These are phyloP conservation scores for Stenotaenia linearis DNA, from an alignment of 2,888 invertebrate species.

Conservation along the genomic window DNA sequence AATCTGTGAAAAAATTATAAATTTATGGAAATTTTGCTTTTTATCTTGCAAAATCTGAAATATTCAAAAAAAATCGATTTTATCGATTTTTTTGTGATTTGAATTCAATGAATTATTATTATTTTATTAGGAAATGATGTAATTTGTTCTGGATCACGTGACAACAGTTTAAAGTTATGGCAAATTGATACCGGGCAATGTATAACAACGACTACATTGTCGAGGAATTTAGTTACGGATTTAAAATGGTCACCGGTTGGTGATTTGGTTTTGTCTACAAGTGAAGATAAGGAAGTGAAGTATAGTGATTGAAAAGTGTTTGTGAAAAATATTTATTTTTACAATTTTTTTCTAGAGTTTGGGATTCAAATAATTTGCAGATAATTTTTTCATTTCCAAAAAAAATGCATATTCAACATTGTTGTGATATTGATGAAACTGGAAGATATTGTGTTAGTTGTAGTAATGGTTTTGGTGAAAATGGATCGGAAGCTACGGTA, in stretches of 20 bases:
- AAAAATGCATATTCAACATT: background rate
- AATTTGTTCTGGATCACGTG: background rate
- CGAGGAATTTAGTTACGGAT: background rate
- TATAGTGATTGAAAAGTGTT: background rate
- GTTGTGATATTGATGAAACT: background rate
- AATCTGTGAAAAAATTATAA: no score
- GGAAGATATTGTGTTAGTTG: background rate
- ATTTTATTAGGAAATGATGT: background rate
- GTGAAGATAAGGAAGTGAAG: slow-evolving; percentile 13
- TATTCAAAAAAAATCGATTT: no score
- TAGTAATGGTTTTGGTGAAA: background rate
- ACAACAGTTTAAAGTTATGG: background rate
- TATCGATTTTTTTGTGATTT: no score
- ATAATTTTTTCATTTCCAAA: background rate
- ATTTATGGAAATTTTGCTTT: no score
- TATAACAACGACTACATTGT: background rate
- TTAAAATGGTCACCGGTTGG: background rate
- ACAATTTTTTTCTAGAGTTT: no score
- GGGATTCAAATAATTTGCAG: background rate
- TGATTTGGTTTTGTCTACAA: background rate
- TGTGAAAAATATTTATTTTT: no score
- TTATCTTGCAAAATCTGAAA: no score
- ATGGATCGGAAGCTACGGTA: slow-evolving; percentile 3
- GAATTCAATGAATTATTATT: no score
- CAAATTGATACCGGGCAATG: background rate